Evolutionary conservation across 2,888 invertebrate genomes (phyloP).

Genomic region (Marronus borbonicus): DNA sequence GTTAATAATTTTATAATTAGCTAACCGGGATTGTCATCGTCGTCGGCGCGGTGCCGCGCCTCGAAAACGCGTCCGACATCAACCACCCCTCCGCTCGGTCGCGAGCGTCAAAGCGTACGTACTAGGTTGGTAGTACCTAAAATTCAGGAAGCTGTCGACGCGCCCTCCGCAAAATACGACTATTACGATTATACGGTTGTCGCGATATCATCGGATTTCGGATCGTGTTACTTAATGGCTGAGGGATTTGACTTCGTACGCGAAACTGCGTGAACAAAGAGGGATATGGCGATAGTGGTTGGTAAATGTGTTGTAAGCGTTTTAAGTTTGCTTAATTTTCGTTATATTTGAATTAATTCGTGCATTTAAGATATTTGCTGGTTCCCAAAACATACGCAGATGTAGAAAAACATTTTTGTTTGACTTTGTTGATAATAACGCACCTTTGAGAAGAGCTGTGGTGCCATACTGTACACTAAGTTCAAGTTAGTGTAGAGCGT

Average conservation of each 20-base stretch:
- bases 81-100: neutral
- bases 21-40: constrained; percentile 29
- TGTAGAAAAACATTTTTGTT: too few species aligned
- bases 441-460: too few species aligned
- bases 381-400: too few species aligned
- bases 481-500: too few species aligned
- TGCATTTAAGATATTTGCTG: too few species aligned
- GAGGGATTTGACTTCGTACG: neutral
- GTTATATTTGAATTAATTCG: too few species aligned
- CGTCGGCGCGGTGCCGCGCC: constrained; percentile 14
- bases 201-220: neutral
- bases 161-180: neutral
- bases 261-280: neutral
- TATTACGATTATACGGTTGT: neutral
- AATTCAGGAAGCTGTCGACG: constrained; percentile 21
- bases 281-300: too few species aligned
- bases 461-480: too few species aligned
- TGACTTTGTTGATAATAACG: too few species aligned
- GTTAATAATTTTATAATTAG: constrained; percentile 47
- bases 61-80: neutral
- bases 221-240: neutral
- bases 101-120: too few species aligned
- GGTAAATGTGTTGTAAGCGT: too few species aligned
- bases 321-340: too few species aligned
- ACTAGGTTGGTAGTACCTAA: neutral